phyloP scores from a whole-genome alignment of 2,888 invertebrate genomes.

The Xestoiulus laeticollis region DNA sequence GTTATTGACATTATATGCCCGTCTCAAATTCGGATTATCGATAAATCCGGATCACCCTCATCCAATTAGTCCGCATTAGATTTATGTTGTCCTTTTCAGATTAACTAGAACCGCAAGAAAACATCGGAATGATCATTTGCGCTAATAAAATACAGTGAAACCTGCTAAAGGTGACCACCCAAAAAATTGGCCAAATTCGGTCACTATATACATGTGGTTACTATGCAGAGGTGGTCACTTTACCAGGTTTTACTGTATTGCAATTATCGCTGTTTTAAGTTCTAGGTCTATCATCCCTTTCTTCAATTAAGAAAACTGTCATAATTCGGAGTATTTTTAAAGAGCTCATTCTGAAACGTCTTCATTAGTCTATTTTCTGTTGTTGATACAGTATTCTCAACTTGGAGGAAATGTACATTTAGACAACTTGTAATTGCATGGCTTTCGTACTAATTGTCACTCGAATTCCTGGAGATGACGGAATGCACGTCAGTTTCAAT shows the following conservation, averaged over 20 bases:
- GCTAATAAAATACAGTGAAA: too few species aligned
- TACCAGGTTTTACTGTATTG: too few species aligned
- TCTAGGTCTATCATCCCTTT: background rate
- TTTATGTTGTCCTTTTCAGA: background rate
- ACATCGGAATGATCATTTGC: background rate
- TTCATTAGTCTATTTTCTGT: background rate
- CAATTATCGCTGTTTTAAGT: background rate
- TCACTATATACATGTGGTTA: too few species aligned
- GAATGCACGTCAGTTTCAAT: conserved; percentile 5
- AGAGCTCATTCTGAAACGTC: background rate
- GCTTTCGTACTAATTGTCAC: background rate
- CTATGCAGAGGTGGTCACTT: too few species aligned
- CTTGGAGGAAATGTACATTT: background rate
- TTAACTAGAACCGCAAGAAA: background rate
- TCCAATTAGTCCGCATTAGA: background rate
- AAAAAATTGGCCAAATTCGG: too few species aligned
- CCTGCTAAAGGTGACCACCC: too few species aligned
- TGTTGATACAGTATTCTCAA: background rate
- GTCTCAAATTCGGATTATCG: background rate
- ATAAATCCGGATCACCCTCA: background rate
- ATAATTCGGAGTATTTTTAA: background rate
- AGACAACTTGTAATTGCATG: background rate
- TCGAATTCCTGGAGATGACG: conserved; percentile 1
- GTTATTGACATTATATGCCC: background rate
- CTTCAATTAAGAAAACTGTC: background rate